These are phyloP conservation scores for Nymphalis urticae DNA, from an alignment of 2,888 invertebrate species.

Conservation along the genomic window DNA sequence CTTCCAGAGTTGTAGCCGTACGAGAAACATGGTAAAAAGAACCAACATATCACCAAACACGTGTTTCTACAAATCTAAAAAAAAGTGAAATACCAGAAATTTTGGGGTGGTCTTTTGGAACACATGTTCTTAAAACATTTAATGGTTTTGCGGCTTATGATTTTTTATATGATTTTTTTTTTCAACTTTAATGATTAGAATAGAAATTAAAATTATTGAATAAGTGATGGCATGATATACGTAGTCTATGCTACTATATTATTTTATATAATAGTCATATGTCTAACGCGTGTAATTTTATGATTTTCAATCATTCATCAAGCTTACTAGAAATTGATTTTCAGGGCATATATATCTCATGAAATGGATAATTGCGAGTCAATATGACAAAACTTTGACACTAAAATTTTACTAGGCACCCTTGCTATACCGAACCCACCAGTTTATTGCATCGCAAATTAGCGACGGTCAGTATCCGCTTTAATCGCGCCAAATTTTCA, in stretches of 20 bases:
- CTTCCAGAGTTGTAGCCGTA: constrained; percentile 42
- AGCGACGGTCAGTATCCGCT: constrained; percentile 66
- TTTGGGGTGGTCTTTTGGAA: constrained; percentile 60
- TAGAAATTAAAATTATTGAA: not conserved
- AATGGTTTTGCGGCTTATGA: not conserved
- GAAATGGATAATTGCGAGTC: constrained; percentile 19
- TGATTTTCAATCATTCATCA: not conserved
- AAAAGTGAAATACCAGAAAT: constrained; percentile 54
- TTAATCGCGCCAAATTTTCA: constrained; percentile 58
- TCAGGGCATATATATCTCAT: not conserved
- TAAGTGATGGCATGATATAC: no score
- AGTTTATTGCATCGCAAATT: constrained; percentile 47
- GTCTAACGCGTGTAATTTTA: not conserved
- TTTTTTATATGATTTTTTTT: not conserved
- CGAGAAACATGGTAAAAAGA: constrained; percentile 49
- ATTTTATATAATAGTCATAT: no score
- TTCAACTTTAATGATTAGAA: not conserved
- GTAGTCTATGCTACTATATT: no score
- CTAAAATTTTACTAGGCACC: constrained; percentile 33
- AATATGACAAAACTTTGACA: constrained; percentile 28
- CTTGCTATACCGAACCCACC: constrained; percentile 26
- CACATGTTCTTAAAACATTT: constrained; percentile 50
- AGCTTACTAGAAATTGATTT: not conserved
- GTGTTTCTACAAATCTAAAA: constrained; percentile 66
- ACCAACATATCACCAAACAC: constrained; percentile 66